Percentiles rank a stretch among this genome's conserved stretches.
Evolutionary conservation across 2,888 invertebrate genomes (phyloP).

Genomic region (Apotomis capreana): DNA sequence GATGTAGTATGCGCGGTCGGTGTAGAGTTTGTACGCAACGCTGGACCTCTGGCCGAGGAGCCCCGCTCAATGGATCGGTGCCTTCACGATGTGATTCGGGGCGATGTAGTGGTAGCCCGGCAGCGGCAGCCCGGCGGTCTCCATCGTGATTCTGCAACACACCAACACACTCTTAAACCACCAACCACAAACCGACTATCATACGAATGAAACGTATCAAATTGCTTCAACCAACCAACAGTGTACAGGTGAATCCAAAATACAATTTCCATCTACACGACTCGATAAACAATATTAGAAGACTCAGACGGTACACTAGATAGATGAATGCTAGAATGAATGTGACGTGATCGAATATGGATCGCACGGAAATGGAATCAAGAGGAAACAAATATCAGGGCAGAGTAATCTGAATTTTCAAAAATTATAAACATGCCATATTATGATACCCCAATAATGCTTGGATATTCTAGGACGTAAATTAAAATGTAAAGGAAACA

Average conservation of each 20-base stretch:
- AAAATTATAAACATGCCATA: slow-evolving; percentile 41
- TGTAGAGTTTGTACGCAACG: slow-evolving; percentile 60
- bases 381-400: slow-evolving; percentile 49
- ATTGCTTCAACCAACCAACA: slow-evolving; percentile 21
- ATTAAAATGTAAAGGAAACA: slow-evolving; percentile 77
- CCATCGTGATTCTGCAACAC: slow-evolving; percentile 95
- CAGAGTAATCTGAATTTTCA: slow-evolving; percentile 26
- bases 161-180: neutral
- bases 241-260: slow-evolving; percentile 33
- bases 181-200: neutral
- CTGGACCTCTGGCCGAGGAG: slow-evolving; percentile 67
- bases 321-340: slow-evolving; percentile 36
- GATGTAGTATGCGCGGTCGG: slow-evolving; percentile 54
- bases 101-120: slow-evolving; percentile 96
- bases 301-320: slow-evolving; percentile 28
- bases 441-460: slow-evolving; percentile 43
- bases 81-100: slow-evolving; percentile 96
- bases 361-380: slow-evolving; percentile 59
- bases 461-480: slow-evolving; percentile 72
- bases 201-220: neutral
- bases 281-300: slow-evolving; percentile 10
- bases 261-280: slow-evolving; percentile 31
- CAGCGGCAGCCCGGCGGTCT: slow-evolving; percentile 95
- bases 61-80: slow-evolving; percentile 92
- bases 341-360: slow-evolving; percentile 47